Evolutionary conservation across 2,113 vertebrate species (phyloP), one percentile per base, ranked within the genome.

Genomic region (Ophiodon elongatus): DNA sequence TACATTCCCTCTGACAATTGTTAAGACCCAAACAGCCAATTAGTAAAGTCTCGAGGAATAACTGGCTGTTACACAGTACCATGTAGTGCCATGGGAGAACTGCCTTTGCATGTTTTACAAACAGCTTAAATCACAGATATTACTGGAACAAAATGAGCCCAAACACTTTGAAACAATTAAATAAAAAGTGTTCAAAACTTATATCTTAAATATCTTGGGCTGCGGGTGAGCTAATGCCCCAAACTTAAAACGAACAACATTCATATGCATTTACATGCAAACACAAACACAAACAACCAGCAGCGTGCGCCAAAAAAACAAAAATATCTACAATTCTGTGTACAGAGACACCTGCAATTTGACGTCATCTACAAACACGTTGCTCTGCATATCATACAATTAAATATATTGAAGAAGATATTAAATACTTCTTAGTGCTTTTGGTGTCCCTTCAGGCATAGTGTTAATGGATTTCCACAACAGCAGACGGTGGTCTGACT

Each of bases 11-110:
- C 50, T 73, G 80, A 87, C 76, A 86, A 63, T 11, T 17, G 19
- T 56, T 85, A 88, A 81, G 73, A 83, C 83, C 41, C 67, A 71
- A 72, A 75, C 64, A 89, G 67, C 86, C 64, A 88, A 88, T 93
- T 90, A 86, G 87, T 72, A 6, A 74, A 11, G 45, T 79, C 56
- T 52, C 15, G 39, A 82, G 68, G 64, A 79, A 76, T 78, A 84
- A 88, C 33, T 77, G 63, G 69, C 84, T 70, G 39, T 41, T 63
- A 37, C 27, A 75, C 23, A 10, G 83, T 86, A 77, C 86, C 83
- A 81, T 25, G 33, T 25, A 31, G 85, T 70, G 62, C 80, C 67
- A 70, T 1, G 75, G 52, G 78, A 74, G 78, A 73, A 68, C 27
- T 7, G 39, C 57, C 21, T 43, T 27, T 14, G 15, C 43, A 50